Conservation (phyloP, 2,797 vertebrate species). For the Sebastes steindachneri region DNA sequence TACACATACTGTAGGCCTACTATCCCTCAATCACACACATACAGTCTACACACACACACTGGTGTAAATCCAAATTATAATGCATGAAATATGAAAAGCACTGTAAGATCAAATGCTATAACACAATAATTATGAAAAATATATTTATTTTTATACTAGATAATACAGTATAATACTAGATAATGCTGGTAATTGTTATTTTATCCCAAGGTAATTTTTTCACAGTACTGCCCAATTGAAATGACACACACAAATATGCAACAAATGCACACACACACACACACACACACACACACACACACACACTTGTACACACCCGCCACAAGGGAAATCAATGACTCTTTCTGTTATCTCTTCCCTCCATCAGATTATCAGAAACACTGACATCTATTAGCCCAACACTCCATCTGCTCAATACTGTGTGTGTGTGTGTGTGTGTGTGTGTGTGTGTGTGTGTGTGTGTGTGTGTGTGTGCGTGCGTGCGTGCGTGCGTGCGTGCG, state of each 20-base stretch:
- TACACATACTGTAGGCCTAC: background rate
- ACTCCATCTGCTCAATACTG: constrained; percentile 46
- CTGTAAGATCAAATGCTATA: background rate
- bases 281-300: background rate
- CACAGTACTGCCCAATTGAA: background rate
- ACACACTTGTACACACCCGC: background rate
- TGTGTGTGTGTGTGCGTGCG: too few relatives aligned
- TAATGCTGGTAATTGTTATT: background rate
- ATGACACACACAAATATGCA: background rate
- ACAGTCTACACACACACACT: background rate
- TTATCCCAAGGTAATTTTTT: background rate
- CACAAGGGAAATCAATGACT: constrained; percentile 70
- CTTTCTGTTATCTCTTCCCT: constrained; percentile 53
- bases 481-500: too few relatives aligned
- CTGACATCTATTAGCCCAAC: constrained; percentile 65
- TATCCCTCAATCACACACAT: background rate
- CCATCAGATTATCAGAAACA: constrained; percentile 69
- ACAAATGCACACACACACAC: background rate
- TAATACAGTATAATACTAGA: background rate
- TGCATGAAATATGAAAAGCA: background rate
- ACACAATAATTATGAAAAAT: background rate
- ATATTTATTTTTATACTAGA: background rate
- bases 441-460: too few relatives aligned
- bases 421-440: constrained; percentile 8
- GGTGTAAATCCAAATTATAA: background rate